Percentiles rank a stretch among this genome's conserved stretches.
phyloP scores from a whole-genome alignment of 2,797 vertebrate genomes.

The Periparus ater region DNA sequence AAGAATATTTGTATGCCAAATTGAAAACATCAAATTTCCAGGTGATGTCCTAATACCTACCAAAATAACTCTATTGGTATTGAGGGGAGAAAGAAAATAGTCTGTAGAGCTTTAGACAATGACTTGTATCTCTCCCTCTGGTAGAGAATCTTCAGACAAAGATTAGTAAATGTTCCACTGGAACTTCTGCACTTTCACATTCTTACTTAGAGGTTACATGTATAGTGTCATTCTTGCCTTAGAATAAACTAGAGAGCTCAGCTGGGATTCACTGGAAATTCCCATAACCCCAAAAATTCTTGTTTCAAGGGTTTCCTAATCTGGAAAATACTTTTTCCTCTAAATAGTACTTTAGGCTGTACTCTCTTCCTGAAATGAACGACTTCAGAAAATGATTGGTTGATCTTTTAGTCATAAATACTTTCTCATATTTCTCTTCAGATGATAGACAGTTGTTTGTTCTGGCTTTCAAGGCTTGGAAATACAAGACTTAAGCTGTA shows the following conservation, averaged over 20 bases:
- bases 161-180: not conserved
- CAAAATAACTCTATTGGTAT: not conserved
- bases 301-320: not conserved
- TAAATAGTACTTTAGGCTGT: not conserved
- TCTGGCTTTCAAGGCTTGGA: not conserved
- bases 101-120: not conserved
- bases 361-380: not conserved
- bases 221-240: not conserved
- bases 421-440: not conserved
- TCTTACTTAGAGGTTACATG: not conserved
- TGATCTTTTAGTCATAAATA: not conserved
- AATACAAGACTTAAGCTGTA: not conserved
- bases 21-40: not conserved
- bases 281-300: not conserved
- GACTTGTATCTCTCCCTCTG: not conserved
- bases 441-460: not conserved
- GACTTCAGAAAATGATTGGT: not conserved
- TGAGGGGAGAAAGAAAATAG: not conserved
- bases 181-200: not conserved
- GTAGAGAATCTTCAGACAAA: not conserved
- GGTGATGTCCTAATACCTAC: not conserved
- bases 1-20: not conserved
- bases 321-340: not conserved
- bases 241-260: not conserved
- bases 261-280: not conserved